Conservation (phyloP, 2,888 invertebrate genomes). For the Tribolium freemani region DNA sequence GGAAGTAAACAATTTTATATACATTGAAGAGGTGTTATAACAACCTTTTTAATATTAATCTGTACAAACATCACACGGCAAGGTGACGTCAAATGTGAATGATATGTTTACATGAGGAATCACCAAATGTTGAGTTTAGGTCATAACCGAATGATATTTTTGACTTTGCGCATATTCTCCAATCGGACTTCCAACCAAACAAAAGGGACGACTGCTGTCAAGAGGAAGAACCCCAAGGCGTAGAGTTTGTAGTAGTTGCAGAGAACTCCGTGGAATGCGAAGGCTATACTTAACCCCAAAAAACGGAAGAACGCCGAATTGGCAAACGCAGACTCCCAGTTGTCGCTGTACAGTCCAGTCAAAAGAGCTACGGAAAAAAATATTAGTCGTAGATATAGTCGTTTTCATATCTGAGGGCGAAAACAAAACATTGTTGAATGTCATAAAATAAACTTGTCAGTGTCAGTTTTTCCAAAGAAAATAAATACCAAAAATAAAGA, state of each 20-base stretch:
- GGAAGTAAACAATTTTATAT: slow-evolving; percentile 31
- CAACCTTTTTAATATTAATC: slow-evolving; percentile 53
- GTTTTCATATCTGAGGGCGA: too few relatives aligned
- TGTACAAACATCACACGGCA: slow-evolving; percentile 53
- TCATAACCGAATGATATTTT: slow-evolving; percentile 65
- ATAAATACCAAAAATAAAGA: too few relatives aligned
- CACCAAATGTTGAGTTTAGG: slow-evolving; percentile 63
- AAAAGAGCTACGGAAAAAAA: slow-evolving; percentile 63
- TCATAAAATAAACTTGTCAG: too few relatives aligned
- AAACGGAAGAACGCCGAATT: slow-evolving; percentile 70
- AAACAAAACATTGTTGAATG: too few relatives aligned
- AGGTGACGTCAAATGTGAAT: slow-evolving; percentile 2
- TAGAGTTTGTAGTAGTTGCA: slow-evolving; percentile 72
- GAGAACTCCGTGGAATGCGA: slow-evolving; percentile 75
- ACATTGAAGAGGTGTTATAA: slow-evolving; percentile 51
- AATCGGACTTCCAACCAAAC: slow-evolving; percentile 71
- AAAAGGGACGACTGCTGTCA: slow-evolving; percentile 71
- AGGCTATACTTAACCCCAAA: slow-evolving; percentile 76
- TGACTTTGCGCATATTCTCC: slow-evolving; percentile 63
- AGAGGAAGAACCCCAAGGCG: slow-evolving; percentile 68
- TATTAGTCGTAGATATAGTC: too few relatives aligned
- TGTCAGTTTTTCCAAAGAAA: too few relatives aligned
- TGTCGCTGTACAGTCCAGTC: slow-evolving; percentile 66
- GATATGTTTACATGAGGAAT: slow-evolving; percentile 45
- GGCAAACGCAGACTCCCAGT: slow-evolving; percentile 71